Evolutionary conservation across 2,113 vertebrate species (phyloP).

Genomic region (Spizaetus ornatus): DNA sequence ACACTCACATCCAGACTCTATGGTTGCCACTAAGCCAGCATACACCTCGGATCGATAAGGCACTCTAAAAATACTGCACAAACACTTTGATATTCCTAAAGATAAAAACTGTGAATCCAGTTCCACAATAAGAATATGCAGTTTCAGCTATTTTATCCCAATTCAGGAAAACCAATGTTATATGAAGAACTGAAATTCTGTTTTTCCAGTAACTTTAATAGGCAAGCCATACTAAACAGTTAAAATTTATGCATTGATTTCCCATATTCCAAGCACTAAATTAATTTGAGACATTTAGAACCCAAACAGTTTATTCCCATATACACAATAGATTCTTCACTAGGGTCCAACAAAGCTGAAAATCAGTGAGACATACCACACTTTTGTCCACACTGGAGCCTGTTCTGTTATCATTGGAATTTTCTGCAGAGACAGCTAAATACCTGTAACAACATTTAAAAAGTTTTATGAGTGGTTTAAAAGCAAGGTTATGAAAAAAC

Average conservation of each 20-base stretch:
- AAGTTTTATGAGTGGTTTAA: background rate
- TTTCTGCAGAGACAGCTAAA: constrained; percentile 74
- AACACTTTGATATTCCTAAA: background rate
- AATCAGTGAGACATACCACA: constrained; percentile 80
- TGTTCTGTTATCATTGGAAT: constrained; percentile 86
- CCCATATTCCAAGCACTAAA: background rate
- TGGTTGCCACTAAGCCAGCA: background rate
- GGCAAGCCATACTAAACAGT: background rate
- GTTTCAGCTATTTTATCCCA: background rate
- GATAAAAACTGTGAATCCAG: background rate
- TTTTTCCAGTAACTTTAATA: background rate
- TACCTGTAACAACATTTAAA: constrained; percentile 59
- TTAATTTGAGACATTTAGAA: background rate
- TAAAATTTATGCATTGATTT: background rate
- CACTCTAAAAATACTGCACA: background rate
- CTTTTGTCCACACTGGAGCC: constrained; percentile 89
- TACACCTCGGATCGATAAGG: background rate
- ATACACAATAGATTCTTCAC: background rate
- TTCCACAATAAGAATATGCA: background rate
- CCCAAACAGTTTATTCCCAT: background rate
- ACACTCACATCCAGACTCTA: background rate
- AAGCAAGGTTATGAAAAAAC: background rate
- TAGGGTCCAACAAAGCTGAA: background rate
- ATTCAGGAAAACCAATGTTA: background rate
- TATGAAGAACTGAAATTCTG: background rate